Base-by-base conservation (phyloP, 2,888 invertebrate species). In the Eubasilissa splendida region DNA sequence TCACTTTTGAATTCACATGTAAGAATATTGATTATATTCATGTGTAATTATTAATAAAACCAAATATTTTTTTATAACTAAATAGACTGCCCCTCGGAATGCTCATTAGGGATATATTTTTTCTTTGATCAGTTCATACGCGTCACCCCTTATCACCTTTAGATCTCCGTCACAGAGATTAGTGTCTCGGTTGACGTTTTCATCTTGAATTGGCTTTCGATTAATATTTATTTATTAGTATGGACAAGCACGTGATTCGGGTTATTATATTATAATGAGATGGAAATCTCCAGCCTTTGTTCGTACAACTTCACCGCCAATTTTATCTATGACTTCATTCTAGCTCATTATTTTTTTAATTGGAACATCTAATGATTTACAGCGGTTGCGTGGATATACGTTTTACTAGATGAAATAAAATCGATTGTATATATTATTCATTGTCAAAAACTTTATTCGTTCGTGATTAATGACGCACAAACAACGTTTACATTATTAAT, bases 121-220 rank as follows among this genome's bases (percentile, higher is more conserved):
- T 42, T 42, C 68, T 52, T 50, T 42, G 33, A 68, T 68, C 68
- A 3, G 68, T 68, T 68, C 50, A 4, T 68, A 68, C 14, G 8
- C 63, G 76, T 76, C 76, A 65, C 65, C 65, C n/a, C 50, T 12
- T 56, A 70, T 77, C 56, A 42, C 11, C 4, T 66, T 33, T 22
- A 42, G 70, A 80, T 76, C 76, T 76, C 31, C 4, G 76, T 68
- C 79, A 77, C 54, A 53, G 82, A 77, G 82, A 82, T 82, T 82
- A 80, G 77, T 53, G 75, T 80, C 82, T 14, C 66, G 70, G 56
- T 22, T 80, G 80, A 80, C 80, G 71, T 60, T 63, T 66, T 60
- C 50, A 58, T 79, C 14, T 58, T 59, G n/a, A 79, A 79, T 56
- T 75, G 56, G 50, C 59, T 68, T 70, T 77, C 33, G 71, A 73